Evolutionary conservation across 2,888 invertebrate genomes (phyloP).

Genomic region (Ochropleura leucogaster): DNA sequence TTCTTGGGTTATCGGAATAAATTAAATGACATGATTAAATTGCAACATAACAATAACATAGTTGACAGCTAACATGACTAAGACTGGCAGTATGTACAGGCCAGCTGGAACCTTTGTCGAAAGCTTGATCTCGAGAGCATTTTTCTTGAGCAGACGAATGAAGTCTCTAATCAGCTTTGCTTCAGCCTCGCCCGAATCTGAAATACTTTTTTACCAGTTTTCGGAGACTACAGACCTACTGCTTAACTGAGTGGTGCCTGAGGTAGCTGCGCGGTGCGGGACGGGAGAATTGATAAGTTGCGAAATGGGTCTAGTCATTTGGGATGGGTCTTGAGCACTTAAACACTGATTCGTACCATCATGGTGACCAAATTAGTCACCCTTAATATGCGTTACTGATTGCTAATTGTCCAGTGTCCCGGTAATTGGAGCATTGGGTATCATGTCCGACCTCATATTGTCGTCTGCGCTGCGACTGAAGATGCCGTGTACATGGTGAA

Average conservation of each 20-base stretch:
- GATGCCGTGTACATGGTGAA: too few relatives aligned
- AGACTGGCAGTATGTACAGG: constrained; percentile 10
- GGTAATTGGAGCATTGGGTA: too few relatives aligned
- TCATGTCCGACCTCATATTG: background rate
- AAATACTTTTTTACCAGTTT: background rate
- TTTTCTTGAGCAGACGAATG: constrained; percentile 10
- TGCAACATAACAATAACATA: constrained; percentile 29
- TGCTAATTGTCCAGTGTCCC: too few relatives aligned
- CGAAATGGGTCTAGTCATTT: too few relatives aligned
- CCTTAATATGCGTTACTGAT: background rate
- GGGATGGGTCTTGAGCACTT: background rate
- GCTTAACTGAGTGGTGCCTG: background rate
- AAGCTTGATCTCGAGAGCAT: background rate
- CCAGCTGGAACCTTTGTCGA: background rate
- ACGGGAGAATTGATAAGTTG: too few relatives aligned
- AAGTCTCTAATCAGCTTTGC: constrained; percentile 17
- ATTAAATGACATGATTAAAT: constrained; percentile 34
- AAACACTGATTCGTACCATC: background rate
- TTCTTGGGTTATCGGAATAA: too few relatives aligned
- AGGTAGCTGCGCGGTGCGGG: background rate
- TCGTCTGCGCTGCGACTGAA: too few relatives aligned
- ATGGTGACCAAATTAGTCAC: background rate
- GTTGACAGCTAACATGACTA: constrained; percentile 1
- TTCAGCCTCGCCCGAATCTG: constrained; percentile 2
- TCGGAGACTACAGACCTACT: background rate